phyloP scores from a whole-genome alignment of 2,797 vertebrate genomes.

The Syncerus caffer region DNA sequence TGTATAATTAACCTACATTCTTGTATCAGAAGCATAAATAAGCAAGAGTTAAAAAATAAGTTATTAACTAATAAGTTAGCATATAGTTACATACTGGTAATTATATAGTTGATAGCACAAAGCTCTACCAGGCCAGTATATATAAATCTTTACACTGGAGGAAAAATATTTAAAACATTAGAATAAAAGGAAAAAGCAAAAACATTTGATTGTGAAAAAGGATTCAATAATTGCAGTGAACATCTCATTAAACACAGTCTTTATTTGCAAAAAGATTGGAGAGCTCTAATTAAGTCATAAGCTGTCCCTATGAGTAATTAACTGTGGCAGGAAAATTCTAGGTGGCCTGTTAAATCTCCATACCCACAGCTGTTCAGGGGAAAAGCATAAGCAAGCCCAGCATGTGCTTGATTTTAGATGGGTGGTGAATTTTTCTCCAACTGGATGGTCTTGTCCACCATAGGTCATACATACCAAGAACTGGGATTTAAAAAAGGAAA shows the following conservation, averaged over 20 bases:
- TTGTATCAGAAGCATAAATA: not conserved
- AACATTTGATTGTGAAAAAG: slow-evolving; percentile 30
- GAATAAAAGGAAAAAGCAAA: slow-evolving; percentile 15
- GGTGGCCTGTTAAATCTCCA: slow-evolving; percentile 50
- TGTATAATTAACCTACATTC: not conserved
- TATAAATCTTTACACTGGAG: not conserved
- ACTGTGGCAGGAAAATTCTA: slow-evolving; percentile 64
- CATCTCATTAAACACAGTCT: slow-evolving; percentile 52
- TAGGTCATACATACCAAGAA: not conserved
- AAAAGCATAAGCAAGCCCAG: slow-evolving; percentile 18
- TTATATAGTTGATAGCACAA: not conserved
- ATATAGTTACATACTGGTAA: not conserved
- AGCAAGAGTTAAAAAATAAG: not conserved
- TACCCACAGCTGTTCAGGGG: slow-evolving; percentile 14
- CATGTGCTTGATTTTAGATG: not conserved
- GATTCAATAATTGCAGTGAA: slow-evolving; percentile 55
- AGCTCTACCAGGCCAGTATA: not conserved
- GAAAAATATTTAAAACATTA: slow-evolving; percentile 57
- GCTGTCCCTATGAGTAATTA: slow-evolving; percentile 58
- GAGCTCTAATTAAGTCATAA: slow-evolving; percentile 65
- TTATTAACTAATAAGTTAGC: not conserved
- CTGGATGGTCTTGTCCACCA: not conserved
- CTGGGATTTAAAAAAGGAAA: not conserved
- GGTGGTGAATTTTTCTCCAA: not conserved
- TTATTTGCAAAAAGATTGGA: slow-evolving; percentile 42